A percentile compares a stretch with the other conserved stretches of the same genome.
Conservation (phyloP, 2,797 vertebrate genomes). For the Scolopax rusticola region DNA sequence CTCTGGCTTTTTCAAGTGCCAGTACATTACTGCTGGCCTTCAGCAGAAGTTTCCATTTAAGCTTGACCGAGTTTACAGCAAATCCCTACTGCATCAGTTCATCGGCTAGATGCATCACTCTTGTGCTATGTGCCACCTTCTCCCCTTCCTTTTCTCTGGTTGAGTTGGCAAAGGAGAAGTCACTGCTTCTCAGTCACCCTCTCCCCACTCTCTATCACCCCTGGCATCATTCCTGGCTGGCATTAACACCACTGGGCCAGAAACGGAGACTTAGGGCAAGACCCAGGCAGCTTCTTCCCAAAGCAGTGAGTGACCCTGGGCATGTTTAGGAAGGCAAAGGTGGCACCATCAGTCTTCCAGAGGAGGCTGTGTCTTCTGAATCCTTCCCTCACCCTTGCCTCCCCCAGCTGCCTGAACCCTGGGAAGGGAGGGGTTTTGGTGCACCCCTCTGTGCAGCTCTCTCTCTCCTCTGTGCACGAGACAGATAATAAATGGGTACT, state of each 20-base stretch:
- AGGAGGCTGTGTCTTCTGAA: neutral
- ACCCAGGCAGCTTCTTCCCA: neutral
- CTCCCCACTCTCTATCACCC: neutral
- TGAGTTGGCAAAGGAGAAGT: neutral
- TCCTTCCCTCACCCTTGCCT: neutral
- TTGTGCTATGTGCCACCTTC: neutral
- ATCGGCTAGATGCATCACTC: neutral
- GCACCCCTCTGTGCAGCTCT: fast-evolving
- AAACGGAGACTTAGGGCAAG: neutral
- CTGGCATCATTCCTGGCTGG: fast-evolving
- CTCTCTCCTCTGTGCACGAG: neutral
- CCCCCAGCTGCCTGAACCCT: neutral
- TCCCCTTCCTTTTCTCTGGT: neutral
- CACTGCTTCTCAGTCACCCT: neutral
- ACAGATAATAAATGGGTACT: neutral
- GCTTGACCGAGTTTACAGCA: neutral
- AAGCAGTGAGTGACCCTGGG: neutral
- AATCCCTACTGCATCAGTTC: neutral
- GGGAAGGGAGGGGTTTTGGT: neutral
- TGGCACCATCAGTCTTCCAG: neutral
- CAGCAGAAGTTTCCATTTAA: neutral
- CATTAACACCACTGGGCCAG: neutral
- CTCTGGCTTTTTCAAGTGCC: neutral
- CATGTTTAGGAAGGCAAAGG: neutral
- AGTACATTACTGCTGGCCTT: neutral